These are phyloP conservation scores for Catonia carolina DNA, from an alignment of 2,888 invertebrate species.

Conservation along the genomic window DNA sequence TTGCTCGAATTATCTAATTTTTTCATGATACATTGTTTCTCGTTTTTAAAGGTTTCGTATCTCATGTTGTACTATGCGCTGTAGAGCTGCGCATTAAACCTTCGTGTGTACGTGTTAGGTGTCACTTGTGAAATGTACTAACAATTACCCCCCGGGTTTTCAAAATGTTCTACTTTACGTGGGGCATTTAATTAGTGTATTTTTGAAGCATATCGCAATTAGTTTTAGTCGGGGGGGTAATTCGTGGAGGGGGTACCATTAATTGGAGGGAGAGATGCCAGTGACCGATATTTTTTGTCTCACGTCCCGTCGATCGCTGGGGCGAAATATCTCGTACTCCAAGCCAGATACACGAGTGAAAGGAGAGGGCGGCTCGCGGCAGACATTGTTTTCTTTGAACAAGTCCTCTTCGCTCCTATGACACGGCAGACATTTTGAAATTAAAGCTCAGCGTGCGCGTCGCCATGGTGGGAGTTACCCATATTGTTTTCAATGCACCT, in stretches of 20 bases:
- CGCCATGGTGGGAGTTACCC: not conserved
- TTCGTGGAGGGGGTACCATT: not conserved
- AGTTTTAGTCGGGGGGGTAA: not conserved
- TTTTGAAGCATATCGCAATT: not conserved
- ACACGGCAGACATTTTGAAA: slow-evolving; percentile 17
- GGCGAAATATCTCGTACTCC: not conserved
- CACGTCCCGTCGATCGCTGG: not conserved
- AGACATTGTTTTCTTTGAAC: slow-evolving; percentile 9
- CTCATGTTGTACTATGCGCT: not conserved
- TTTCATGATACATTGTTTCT: no score
- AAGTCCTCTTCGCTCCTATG: not conserved
- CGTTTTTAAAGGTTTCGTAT: no score
- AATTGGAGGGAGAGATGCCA: not conserved
- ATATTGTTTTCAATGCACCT: no score
- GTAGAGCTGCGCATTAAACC: not conserved
- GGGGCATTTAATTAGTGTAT: not conserved
- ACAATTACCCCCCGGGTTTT: not conserved
- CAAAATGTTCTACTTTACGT: not conserved
- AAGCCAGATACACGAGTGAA: not conserved
- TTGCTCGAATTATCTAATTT: no score
- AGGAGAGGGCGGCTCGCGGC: slow-evolving; percentile 4
- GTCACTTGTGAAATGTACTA: no score
- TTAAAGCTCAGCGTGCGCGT: slow-evolving; percentile 1
- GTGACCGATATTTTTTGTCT: slow-evolving; percentile 7
- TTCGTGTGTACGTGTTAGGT: no score